Base-by-base conservation (phyloP, 2,113 vertebrate genomes). In the Gymnogyps californianus region DNA sequence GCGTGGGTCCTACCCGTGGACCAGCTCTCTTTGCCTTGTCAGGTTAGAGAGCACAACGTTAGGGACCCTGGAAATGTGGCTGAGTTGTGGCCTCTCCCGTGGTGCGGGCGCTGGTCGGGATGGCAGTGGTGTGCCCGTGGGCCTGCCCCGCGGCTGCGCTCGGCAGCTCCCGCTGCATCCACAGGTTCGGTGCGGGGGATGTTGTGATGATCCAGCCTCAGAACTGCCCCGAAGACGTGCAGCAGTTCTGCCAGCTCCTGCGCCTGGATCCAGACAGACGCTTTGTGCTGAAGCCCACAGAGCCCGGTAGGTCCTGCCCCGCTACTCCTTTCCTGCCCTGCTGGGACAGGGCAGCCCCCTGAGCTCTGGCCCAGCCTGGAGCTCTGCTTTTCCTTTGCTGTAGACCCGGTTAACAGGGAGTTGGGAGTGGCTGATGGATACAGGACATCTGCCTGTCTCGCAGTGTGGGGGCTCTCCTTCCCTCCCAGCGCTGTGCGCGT, bases 201-300 rank as follows among this genome's bases (percentile, higher is more conserved):
- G 98, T 99, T 59, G 99, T 99, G 83, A 98, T 99, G 98, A 98
- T 99, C 93, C 97, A 90, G 88, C 99, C 99, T 1, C 92, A 98
- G 89, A 99, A 99, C 59, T 40, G 97, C 1, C 83, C 84, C 0
- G 92, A 98, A 16, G 98, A 99, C 0, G 98, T 99, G 25, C 93
- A 98, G 84, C 97, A 97, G 42, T 99, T 99, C 97, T 99, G 99
- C 86, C 94, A 98, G 36, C 97, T 98, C 7, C 97, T 99, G 82
- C 66, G 84, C 69, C 97, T 99, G 78, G 98, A 99, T 54, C 99
- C 99, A 1, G 96, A 98, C 17, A 95, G 88, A 47, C 26, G 2
- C 29, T 99, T 99, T 58, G 87, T 95, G 9, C 97, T 99, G 67
- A 96, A 87, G 31, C 95, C 99, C 11, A 97, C 93, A 0, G 98